These are phyloP conservation scores for Ictalurus punctatus DNA, from an alignment of 2,113 vertebrate genomes.

Conservation along the genomic window DNA sequence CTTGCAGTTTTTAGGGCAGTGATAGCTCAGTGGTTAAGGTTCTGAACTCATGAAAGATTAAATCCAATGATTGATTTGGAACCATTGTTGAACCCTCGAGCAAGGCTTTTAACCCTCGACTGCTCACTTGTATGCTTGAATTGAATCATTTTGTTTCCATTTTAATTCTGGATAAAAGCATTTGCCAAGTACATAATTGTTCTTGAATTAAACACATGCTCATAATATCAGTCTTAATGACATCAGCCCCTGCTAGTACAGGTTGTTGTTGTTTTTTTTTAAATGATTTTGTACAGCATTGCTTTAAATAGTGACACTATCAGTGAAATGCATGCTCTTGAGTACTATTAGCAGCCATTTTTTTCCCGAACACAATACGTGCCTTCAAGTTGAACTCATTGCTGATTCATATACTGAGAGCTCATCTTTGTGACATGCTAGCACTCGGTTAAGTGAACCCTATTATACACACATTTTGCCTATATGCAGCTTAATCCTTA, in stretches of 20 bases:
- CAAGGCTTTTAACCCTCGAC: neutral
- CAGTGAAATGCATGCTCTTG: slow-evolving; percentile 25
- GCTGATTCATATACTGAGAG: slow-evolving; percentile 42
- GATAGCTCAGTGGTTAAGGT: neutral
- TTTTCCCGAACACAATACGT: slow-evolving; percentile 20
- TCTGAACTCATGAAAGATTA: neutral
- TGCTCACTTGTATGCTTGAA: neutral
- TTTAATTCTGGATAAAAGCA: neutral
- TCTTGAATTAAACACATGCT: neutral
- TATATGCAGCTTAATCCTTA: slow-evolving; percentile 40
- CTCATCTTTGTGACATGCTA: slow-evolving; percentile 37
- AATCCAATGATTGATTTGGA: neutral
- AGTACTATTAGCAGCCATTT: slow-evolving; percentile 41
- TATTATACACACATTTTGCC: slow-evolving; percentile 38
- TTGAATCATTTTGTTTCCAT: neutral
- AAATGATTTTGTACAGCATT: neutral
- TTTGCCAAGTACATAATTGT: neutral
- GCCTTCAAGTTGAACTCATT: slow-evolving; percentile 11
- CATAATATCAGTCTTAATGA: neutral
- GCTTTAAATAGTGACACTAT: slow-evolving; percentile 24
- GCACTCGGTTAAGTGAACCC: slow-evolving; percentile 16
- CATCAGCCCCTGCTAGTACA: neutral
- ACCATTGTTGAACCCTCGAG: neutral
- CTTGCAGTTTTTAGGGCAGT: neutral
- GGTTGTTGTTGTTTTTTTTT: no score